Evolutionary conservation across 1,140 invertebrate genomes (phyloP), one percentile per base, ranked within the genome.

Genomic region (Brachionus plicatilis): DNA sequence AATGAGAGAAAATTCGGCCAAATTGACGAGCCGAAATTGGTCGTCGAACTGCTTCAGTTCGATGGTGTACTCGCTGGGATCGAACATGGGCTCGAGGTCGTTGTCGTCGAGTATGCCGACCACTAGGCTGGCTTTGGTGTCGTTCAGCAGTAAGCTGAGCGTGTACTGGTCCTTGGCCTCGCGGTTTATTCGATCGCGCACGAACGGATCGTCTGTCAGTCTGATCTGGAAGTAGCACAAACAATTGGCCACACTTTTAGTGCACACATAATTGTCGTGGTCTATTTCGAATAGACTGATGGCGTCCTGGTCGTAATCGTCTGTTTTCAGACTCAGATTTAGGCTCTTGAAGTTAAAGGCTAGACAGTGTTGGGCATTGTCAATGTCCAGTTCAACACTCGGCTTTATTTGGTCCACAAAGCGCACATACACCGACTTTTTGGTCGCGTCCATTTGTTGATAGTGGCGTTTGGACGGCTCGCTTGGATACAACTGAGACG

Each of bases 1-100:
- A 27, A 82, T 82, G 6, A 82, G 14, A 65, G 20, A 29, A 82
- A 37, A 82, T n/a, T 60, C 53, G 8, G 50, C 24, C 24, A 82
- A 17, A 24, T 56, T 65, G n/a, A 45, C 17, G 0, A 20, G 14
- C 4, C 17, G 14, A 60, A 60, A 60, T 27, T 7, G 53, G 17
- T 4, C 12, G 3, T 82, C 53, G n/a, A 43, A 68, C 53, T 82
- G 37, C 17, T 82, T 60, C 27, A 82, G 12, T 37, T 82, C 79
- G 20, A 82, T 60, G 5, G 7, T 20, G 37, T 82, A 82, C 27
- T 82, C 79, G 53, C 79, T 82, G 8, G 53, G 79, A 82, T 60
- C 65, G 43, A 82, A 82, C 65, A 82, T 82, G 17, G 79, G 79
- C 53, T 82, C 79, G 2, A 82, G 79, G 65, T 82, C 79, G 20